Evolutionary conservation across 2,888 invertebrate species (phyloP), one percentile per base, ranked within the genome.

Genomic region (Drosophila birchii): DNA sequence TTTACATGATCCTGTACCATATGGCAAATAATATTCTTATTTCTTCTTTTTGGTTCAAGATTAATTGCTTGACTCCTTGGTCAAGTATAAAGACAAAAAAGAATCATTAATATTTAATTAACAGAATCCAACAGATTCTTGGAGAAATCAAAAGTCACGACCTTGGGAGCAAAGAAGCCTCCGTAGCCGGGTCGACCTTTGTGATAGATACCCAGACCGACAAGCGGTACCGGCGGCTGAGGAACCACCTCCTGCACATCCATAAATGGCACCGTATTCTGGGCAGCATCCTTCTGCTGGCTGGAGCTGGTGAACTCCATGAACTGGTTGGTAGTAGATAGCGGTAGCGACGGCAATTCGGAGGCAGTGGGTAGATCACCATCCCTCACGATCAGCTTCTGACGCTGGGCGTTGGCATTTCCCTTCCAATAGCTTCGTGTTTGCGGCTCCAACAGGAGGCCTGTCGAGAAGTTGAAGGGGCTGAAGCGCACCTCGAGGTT

Each of bases 401-500:
- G 93, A 78, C 95, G 75, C 94, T 58, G 92, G 0, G 97, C 97
- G 90, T 96, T 96, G 86, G 96, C 96, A 86, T 97, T 97, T 79
- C 96, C 95, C 75, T 95, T 94, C 97, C 97, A 97, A 47, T 94
- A 93, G 87, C 96, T 96, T 78, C 94, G 94, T 3, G 91, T 91
- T 26, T 94, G 92, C 0, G 95, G 94, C 9, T 94, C 92, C 18
- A 93, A 88, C 32, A 98, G 93, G 79, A 94, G 93, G 2, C 97
- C 97, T 0, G 94, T 95, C 2, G 95, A 94, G 90, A 96, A 97
- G 92, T 97, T 95, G 90, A 97, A 96, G 23, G 96, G 95, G 3
- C 96, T 96, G 0, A 95, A 94, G 64, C 94, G 94, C 64, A 97
- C 96, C 93, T 97, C 97, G 78, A 97, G 94, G 93, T 97, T 97